Conservation (phyloP, 2,797 vertebrate species). For the Parauchenoglanis punctatus region DNA sequence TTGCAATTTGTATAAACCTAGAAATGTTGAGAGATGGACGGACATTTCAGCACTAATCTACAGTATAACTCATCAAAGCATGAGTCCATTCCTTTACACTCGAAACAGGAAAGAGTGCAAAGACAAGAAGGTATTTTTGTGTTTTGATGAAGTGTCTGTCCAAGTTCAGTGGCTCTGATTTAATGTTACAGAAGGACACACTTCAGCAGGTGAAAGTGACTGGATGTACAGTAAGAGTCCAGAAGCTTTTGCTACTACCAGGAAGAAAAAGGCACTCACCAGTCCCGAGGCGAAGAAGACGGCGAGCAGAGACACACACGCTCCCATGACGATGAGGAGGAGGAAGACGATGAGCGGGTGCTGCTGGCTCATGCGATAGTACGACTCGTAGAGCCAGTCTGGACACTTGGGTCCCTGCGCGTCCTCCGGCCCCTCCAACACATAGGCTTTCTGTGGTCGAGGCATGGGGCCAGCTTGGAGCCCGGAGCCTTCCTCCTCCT, state of each 20-base stretch:
- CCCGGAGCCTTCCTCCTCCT: conserved; percentile 42
- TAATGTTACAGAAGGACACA: background rate
- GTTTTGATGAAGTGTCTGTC: background rate
- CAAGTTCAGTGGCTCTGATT: background rate
- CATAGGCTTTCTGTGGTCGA: conserved; percentile 84
- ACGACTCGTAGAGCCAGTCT: conserved; percentile 95
- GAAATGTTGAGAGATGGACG: background rate
- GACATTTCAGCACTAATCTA: background rate
- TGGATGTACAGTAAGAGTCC: background rate
- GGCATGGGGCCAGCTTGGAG: conserved; percentile 68
- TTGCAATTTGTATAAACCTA: background rate
- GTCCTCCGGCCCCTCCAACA: conserved; percentile 77
- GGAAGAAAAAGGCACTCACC: conserved; percentile 74
- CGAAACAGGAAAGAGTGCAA: background rate
- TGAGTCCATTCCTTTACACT: background rate
- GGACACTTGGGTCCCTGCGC: conserved; percentile 77
- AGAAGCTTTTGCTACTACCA: background rate
- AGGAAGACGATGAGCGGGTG: conserved; percentile 97
- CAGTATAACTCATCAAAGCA: background rate
- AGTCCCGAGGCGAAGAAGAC: conserved; percentile 96
- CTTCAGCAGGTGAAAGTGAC: background rate
- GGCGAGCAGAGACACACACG: conserved; percentile 90
- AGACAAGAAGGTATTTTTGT: background rate
- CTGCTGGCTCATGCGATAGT: conserved; percentile 99
- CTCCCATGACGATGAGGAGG: conserved; percentile 96